These are phyloP conservation scores for Scyliorhinus canicula DNA, from an alignment of 2,797 vertebrate genomes.

Conservation along the genomic window DNA sequence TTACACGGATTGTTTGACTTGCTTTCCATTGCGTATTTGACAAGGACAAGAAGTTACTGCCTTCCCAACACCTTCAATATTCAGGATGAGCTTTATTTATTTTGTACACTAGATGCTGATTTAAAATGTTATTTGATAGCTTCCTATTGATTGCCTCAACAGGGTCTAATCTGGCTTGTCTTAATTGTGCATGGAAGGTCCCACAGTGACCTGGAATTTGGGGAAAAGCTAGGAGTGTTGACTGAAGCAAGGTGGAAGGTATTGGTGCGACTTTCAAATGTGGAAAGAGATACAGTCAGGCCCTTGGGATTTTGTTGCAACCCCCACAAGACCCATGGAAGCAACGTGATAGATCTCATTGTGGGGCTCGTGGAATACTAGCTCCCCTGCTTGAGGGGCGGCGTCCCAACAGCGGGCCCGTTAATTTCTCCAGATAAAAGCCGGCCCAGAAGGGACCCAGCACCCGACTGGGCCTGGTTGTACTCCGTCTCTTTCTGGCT, in stretches of 20 bases:
- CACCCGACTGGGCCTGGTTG: no score
- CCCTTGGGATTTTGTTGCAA: no score
- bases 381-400: no score
- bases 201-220: neutral
- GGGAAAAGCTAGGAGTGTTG: no score
- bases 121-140: neutral
- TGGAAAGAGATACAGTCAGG: neutral
- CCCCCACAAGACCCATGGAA: no score
- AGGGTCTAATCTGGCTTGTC: no score
- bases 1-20: neutral
- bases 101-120: neutral
- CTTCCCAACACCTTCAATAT: neutral
- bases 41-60: neutral
- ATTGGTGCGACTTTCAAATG: neutral
- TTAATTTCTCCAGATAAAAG: no score
- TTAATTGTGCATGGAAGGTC: neutral
- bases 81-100: neutral
- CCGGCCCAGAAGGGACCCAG: no score
- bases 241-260: neutral
- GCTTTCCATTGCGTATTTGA: neutral
- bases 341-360: no score
- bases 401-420: no score
- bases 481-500: no score
- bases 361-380: no score
- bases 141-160: neutral